These are phyloP conservation scores for Porites rus DNA, from an alignment of 92 coral and sea anemone species.

Conservation along the genomic window DNA sequence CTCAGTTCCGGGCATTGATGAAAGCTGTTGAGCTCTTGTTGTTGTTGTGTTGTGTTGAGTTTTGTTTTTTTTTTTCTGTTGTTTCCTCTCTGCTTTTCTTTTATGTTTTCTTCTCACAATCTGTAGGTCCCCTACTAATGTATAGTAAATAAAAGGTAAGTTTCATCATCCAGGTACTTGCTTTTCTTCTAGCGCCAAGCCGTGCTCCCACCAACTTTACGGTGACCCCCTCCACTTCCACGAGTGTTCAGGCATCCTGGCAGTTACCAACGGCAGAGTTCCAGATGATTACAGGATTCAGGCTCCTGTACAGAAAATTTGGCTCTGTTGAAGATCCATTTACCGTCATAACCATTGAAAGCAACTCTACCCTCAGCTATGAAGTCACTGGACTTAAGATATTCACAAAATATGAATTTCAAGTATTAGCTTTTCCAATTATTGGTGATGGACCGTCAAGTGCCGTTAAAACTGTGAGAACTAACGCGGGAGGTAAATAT, in stretches of 20 bases:
- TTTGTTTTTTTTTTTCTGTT: no score
- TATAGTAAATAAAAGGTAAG: neutral
- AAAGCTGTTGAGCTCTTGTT: no score
- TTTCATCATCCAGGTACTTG: neutral
- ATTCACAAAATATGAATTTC: constrained; percentile 31
- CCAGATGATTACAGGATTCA: neutral
- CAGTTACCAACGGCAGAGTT: constrained; percentile 28
- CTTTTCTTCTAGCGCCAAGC: constrained; percentile 31
- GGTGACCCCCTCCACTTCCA: neutral
- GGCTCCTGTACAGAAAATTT: neutral
- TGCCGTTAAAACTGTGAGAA: neutral
- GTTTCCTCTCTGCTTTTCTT: no score
- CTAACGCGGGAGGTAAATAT: constrained; percentile 2
- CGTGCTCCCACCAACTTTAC: neutral
- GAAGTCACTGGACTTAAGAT: constrained; percentile 11
- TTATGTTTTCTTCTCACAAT: no score
- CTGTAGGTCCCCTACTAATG: no score
- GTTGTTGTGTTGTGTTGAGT: no score
- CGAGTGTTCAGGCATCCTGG: constrained; percentile 25
- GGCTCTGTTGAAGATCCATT: neutral
- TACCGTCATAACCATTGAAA: neutral
- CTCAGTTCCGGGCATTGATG: no score
- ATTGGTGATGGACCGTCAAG: constrained; percentile 45
- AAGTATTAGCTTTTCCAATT: constrained; percentile 44
- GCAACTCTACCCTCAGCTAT: neutral